Evolutionary conservation across 2,888 invertebrate genomes (phyloP), one percentile per base, ranked within the genome.

Genomic region (Dione juno): DNA sequence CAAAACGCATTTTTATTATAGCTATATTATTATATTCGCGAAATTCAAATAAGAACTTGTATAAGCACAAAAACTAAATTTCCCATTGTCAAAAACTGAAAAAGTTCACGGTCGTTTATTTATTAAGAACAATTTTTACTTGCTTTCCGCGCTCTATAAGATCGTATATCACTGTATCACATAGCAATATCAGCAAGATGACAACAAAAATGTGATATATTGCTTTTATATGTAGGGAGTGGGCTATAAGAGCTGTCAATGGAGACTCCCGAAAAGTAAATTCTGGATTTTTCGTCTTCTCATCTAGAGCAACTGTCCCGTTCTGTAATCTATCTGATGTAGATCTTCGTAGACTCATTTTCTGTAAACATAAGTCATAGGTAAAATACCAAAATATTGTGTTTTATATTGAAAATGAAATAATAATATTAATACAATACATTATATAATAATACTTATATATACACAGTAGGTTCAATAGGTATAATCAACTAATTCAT

Each of bases 121-220:
- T 61, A 61, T 40, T 37, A 64, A 19, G 1, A 64, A 52, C 21
- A 64, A 37, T 19, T 77, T 80, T 80, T 85, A 89, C 96, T 95
- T 93, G 96, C 97, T 95, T 95, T 87, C 96, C 97, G 74, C 94
- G 94, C 74, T 96, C 95, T 69, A 97, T 90, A 79, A 96, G 94
- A 82, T 97, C 97, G 79, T 95, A 94, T 13, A 96, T 92, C 21
- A 95, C 91, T 8, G 96, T 96, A 79, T 97, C 96, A 69, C 96
- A 88, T 65, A 97, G 94, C 74, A 97, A 91, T 45, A 96, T 90
- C 66, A 97, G 92, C 45, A 98, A 90, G 76, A 96, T 95, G 19
- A 96, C 96, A 59, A 96, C 94, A 87, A 97, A 98, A 76, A 98
- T 96, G 84, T 98, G 96, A 85, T 97, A 97, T 76, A 98, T 95